These are phyloP conservation scores for Melanotaenia boesemani DNA, from an alignment of 2,797 vertebrate species.

Conservation along the genomic window DNA sequence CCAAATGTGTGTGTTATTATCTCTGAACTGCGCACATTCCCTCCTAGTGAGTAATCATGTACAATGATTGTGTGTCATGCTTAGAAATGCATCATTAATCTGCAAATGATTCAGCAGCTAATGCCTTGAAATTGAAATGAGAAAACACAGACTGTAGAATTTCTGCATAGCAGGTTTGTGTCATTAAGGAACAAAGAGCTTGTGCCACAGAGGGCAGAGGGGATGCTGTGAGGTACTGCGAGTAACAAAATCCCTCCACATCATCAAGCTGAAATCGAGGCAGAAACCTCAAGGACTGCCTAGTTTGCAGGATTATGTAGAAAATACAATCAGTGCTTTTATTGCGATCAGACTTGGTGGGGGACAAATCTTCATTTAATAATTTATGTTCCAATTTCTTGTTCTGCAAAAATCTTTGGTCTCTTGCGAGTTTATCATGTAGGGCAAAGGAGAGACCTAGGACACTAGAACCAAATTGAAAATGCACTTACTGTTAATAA, in stretches of 20 bases:
- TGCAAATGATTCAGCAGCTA: conserved; percentile 58
- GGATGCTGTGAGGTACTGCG: conserved; percentile 26
- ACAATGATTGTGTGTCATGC: conserved; percentile 54
- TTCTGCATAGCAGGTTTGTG: conserved; percentile 44
- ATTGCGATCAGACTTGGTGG: background rate
- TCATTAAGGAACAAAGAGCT: conserved; percentile 59
- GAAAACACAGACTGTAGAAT: conserved; percentile 38
- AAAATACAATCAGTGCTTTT: conserved; percentile 49
- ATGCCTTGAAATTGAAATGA: conserved; percentile 58
- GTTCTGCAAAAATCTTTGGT: conserved; percentile 53
- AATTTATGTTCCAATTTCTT: conserved; percentile 68
- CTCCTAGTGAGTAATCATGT: conserved; percentile 47
- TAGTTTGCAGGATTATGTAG: conserved; percentile 42
- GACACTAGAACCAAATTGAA: conserved; percentile 18
- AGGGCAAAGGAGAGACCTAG: conserved; percentile 23
- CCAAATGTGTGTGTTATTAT: conserved; percentile 56
- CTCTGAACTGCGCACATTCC: conserved; percentile 63
- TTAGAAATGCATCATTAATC: conserved; percentile 61
- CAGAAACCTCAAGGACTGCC: conserved; percentile 25
- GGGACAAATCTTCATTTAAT: conserved; percentile 54
- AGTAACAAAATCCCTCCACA: conserved; percentile 39
- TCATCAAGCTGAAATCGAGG: conserved; percentile 27
- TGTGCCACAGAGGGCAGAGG: conserved; percentile 31
- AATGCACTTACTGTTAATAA: conserved; percentile 58
- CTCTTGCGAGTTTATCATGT: conserved; percentile 57